Conservation (phyloP, 2,888 invertebrate genomes). For the Andrena marginata region DNA sequence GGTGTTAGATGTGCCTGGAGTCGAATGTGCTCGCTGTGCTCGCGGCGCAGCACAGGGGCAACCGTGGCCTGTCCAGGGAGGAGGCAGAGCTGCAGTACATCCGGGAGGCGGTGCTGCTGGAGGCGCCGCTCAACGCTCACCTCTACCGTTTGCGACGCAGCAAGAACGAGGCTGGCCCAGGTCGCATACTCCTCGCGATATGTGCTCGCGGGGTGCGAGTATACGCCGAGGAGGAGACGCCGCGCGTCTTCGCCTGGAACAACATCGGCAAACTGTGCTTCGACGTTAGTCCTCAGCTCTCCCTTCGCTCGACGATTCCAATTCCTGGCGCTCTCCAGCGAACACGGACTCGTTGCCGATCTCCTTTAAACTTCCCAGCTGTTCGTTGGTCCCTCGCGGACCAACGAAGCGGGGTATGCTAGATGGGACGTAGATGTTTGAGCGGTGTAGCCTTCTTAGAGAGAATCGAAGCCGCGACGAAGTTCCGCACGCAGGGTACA, state of each 20-base stretch:
- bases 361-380: too few species aligned
- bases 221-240: conserved; percentile 89
- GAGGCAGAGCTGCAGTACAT: conserved; percentile 96
- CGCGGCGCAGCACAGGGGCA: conserved; percentile 89
- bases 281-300: conserved; percentile 87
- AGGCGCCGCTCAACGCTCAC: conserved; percentile 96
- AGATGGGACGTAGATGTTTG: too few species aligned
- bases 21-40: conserved; percentile 82
- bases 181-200: conserved; percentile 95
- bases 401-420: too few species aligned
- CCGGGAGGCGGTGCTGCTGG: conserved; percentile 93
- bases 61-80: conserved; percentile 90
- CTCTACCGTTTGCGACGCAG: conserved; percentile 92
- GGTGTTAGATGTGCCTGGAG: conserved; percentile 83
- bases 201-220: conserved; percentile 97
- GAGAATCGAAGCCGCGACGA: too few species aligned
- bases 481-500: too few species aligned
- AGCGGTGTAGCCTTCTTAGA: too few species aligned
- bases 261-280: conserved; percentile 98
- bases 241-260: conserved; percentile 94
- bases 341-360: too few species aligned
- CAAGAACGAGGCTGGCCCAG: conserved; percentile 91
- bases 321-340: too few species aligned
- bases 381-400: too few species aligned
- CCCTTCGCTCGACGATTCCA: background rate